Base-by-base conservation (phyloP, 2,888 invertebrate genomes). In the Oasisia sp. region DNA sequence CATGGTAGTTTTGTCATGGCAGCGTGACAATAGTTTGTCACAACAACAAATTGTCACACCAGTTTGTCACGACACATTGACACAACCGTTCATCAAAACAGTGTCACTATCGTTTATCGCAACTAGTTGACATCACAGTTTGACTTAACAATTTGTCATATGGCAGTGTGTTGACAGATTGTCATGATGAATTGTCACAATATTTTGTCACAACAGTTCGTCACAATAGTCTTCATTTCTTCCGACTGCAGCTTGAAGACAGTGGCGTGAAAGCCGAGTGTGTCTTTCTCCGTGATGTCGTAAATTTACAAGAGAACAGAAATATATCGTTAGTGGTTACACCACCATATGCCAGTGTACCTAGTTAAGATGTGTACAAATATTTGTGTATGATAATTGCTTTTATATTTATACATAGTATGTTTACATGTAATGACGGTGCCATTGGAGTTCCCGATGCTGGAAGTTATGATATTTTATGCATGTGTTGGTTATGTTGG, bases 101-200 rank as follows among this genome's bases (percentile, higher is more conserved):
- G 74, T 74, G 74, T 27, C 74, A 74, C n/a, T 19, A 74, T n/a
- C 5, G 74, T 74, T 74, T 74, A 27, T 74, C 56, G 19, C 56
- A 56, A 56, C 56, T 14, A 19, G 4, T 56, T 56, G 19, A 14
- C 27, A 74, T 27, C 27, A 27, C n/a, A n/a, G 74, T 74, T 74
- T 74, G 74, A 27, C n/a, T 19, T 27, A 74, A 74, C 74, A 74
- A 27, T 74, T 74, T 74, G 74, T 74, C 74, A 74, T n/a, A n/a
- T n/a, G n/a, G 4, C 74, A 74, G 74, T 74, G 74, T 74, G 27
- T 27, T n/a, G n/a, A 19, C 74, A 74, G 74, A 74, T 74, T 74
- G 74, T 74, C 74, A 74, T 27, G 27, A n/a, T 74, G 74, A n/a
- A 74, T 74, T 74, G 74, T 74, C 74, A 74, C 74, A 74, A 74